Percentiles rank a stretch among this genome's conserved stretches.
Conservation (phyloP, 2,888 invertebrate species). For the Caenorhabditis sp. region DNA sequence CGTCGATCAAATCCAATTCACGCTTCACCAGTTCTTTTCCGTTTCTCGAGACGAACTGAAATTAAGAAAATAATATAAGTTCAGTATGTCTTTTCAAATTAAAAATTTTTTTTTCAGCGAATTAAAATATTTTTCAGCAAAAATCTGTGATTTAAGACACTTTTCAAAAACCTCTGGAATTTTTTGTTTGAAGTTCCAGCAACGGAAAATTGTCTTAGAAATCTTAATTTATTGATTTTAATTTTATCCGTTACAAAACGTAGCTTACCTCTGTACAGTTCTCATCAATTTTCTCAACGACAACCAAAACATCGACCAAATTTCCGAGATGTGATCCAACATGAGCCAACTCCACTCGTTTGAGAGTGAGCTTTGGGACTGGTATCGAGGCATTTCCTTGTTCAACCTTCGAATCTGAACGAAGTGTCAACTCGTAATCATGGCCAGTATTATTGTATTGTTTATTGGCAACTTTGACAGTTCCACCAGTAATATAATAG, state of each 20-base stretch:
- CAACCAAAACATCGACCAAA: slow-evolving; percentile 58
- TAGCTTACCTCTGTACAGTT: slow-evolving; percentile 23
- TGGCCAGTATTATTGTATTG: slow-evolving; percentile 84
- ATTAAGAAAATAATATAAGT: too few relatives aligned
- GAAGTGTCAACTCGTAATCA: slow-evolving; percentile 94
- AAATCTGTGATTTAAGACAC: too few relatives aligned
- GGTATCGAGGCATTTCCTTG: slow-evolving; percentile 20
- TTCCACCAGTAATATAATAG: slow-evolving; percentile 85
- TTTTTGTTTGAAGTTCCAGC: too few relatives aligned
- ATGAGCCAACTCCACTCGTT: slow-evolving; percentile 11
- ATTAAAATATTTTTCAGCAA: too few relatives aligned
- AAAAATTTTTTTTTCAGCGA: too few relatives aligned
- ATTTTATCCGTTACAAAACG: too few relatives aligned
- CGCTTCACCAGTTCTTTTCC: slow-evolving; percentile 79
- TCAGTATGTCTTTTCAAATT: too few relatives aligned
- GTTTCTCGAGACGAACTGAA: slow-evolving; percentile 50
- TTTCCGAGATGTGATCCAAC: slow-evolving; percentile 18
- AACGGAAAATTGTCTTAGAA: too few relatives aligned
- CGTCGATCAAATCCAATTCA: slow-evolving; percentile 86
- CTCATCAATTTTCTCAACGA: slow-evolving; percentile 58
- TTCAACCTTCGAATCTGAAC: slow-evolving; percentile 77
- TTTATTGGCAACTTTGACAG: slow-evolving; percentile 91
- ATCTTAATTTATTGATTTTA: too few relatives aligned
- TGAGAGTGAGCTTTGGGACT: slow-evolving; percentile 22
- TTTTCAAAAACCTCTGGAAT: too few relatives aligned